Evolutionary conservation across 2,888 invertebrate genomes (phyloP).

Genomic region (Orthosia gothica): DNA sequence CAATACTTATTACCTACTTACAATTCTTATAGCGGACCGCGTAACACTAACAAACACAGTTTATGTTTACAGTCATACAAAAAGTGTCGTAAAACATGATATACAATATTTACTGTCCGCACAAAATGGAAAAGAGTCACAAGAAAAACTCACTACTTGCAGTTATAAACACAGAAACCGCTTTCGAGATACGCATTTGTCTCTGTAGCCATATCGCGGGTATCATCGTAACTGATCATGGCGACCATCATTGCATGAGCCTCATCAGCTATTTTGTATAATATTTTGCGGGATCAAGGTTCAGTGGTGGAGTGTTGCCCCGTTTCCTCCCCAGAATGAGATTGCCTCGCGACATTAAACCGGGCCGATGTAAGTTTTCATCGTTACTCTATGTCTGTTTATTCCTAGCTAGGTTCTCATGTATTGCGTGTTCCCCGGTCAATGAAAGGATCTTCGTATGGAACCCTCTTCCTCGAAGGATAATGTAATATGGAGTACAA

Average conservation of each 20-base stretch:
- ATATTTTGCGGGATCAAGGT: constrained; percentile 74
- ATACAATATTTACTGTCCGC: constrained; percentile 57
- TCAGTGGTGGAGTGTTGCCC: constrained; percentile 77
- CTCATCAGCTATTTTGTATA: constrained; percentile 62
- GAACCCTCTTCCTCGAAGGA: constrained; percentile 66
- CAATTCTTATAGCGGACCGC: constrained; percentile 1
- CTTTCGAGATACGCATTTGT: constrained; percentile 85
- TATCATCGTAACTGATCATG: constrained; percentile 85
- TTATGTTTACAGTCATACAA: constrained; percentile 33
- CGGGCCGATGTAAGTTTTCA: constrained; percentile 89
- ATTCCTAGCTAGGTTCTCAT: constrained; percentile 74
- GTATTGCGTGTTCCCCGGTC: constrained; percentile 81
- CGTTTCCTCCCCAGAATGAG: constrained; percentile 88
- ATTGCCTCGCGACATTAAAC: constrained; percentile 90
- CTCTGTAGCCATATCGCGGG: constrained; percentile 85
- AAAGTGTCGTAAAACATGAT: constrained; percentile 34
- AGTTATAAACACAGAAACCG: constrained; percentile 78
- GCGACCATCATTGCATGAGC: constrained; percentile 77
- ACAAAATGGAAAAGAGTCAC: constrained; percentile 79
- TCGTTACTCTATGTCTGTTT: constrained; percentile 85
- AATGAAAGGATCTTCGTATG: constrained; percentile 76
- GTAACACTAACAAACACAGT: constrained; percentile 12
- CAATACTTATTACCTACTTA: constrained; percentile 1
- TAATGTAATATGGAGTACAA: constrained; percentile 70
- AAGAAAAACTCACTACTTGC: constrained; percentile 69